A percentile compares a stretch with the other conserved stretches of the same genome.
These are phyloP conservation scores for Hoplodrina blanda DNA, from an alignment of 2,888 invertebrate species.

Conservation along the genomic window DNA sequence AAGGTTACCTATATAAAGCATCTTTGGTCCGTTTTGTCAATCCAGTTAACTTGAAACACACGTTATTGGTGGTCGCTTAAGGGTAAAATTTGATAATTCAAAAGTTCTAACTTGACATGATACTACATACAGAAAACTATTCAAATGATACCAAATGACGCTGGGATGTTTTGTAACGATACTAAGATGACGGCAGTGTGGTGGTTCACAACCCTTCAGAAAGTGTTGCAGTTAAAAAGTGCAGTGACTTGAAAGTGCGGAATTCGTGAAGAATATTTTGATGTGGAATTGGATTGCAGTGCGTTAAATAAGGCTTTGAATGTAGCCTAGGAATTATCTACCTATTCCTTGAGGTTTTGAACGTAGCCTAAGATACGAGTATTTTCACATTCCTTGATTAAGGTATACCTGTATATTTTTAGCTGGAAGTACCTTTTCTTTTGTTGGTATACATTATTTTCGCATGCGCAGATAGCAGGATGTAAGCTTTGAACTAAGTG, in stretches of 20 bases:
- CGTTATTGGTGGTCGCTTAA: conserved; percentile 65
- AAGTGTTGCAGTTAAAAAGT: neutral
- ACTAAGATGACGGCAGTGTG: neutral
- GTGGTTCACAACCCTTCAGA: neutral
- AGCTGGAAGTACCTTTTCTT: too few relatives aligned
- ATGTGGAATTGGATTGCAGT: conserved; percentile 39
- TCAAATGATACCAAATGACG: neutral
- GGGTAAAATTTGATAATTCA: conserved; percentile 32
- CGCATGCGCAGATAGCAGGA: too few relatives aligned
- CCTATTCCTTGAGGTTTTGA: neutral
- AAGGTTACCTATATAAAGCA: conserved; percentile 82
- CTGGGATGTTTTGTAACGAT: neutral
- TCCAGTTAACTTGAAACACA: conserved; percentile 72
- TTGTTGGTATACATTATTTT: too few relatives aligned
- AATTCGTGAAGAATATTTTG: neutral
- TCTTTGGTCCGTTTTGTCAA: conserved; percentile 71
- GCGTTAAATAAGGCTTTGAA: conserved; percentile 4
- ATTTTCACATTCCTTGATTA: too few relatives aligned
- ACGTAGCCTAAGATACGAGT: too few relatives aligned
- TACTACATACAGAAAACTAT: neutral
- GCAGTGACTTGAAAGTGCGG: conserved; percentile 4
- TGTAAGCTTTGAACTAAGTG: too few relatives aligned
- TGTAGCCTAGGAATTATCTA: neutral
- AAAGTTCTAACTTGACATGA: neutral
- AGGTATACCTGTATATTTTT: too few relatives aligned